These are phyloP conservation scores for Reinhardtius hippoglossoides DNA, from an alignment of 2,113 vertebrate species.

Conservation along the genomic window DNA sequence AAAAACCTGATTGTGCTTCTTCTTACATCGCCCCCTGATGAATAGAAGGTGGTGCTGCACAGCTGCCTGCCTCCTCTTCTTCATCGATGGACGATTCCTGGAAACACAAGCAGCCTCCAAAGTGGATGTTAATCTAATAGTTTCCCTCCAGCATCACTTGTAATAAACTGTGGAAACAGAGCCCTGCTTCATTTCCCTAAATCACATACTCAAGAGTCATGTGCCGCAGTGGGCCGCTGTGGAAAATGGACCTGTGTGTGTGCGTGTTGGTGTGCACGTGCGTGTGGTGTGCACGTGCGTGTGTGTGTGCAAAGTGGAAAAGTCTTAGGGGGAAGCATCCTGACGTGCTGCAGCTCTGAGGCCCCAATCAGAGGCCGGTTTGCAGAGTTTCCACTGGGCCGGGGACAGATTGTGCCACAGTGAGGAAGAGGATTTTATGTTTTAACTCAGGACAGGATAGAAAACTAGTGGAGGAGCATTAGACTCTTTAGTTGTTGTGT, in stretches of 20 bases:
- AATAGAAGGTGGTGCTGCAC: not conserved
- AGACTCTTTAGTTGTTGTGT: not conserved
- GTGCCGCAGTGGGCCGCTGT: not conserved
- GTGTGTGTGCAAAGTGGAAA: constrained; percentile 38
- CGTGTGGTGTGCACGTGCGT: not conserved
- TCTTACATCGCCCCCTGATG: not conserved
- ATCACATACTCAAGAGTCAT: constrained; percentile 4
- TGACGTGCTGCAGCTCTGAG: not conserved
- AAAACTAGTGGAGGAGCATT: not conserved
- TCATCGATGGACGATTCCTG: not conserved
- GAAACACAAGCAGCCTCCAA: too few relatives aligned
- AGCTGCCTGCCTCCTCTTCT: not conserved
- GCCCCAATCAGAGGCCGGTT: constrained; percentile 27
- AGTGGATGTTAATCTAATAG: not conserved
- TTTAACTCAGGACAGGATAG: too few relatives aligned
- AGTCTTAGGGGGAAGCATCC: constrained; percentile 30
- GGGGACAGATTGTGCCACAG: constrained; percentile 21
- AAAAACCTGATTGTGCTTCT: not conserved
- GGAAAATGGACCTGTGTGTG: constrained; percentile 27
- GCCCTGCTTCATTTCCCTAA: constrained; percentile 1
- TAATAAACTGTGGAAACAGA: not conserved
- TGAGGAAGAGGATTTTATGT: not conserved
- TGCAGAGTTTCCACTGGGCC: constrained; percentile 57
- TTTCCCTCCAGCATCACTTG: constrained; percentile 22
- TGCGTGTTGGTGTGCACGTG: not conserved